A percentile compares a stretch with the other conserved stretches of the same genome.
Evolutionary conservation across 2,113 vertebrate species (phyloP).

Genomic region (Prietella phreatophila): DNA sequence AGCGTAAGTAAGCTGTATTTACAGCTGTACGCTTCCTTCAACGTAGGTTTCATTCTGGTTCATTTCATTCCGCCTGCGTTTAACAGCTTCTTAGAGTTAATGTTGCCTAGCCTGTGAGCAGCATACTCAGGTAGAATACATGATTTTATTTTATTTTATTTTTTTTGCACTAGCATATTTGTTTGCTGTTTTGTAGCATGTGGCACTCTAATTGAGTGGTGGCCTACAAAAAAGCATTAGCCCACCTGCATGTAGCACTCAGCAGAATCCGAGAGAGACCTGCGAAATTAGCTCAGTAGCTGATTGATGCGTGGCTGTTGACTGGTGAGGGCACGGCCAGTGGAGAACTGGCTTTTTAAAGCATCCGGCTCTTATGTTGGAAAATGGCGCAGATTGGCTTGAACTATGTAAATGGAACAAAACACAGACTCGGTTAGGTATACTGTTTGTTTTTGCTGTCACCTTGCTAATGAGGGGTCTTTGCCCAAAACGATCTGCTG

Average conservation of each 20-base stretch:
- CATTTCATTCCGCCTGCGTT: constrained; percentile 9
- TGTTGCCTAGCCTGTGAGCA: constrained; percentile 8
- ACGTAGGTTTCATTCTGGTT: constrained; percentile 5
- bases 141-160: neutral
- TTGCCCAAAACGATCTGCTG: constrained; percentile 49
- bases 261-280: constrained; percentile 54
- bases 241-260: constrained; percentile 54
- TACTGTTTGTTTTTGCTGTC: constrained; percentile 58
- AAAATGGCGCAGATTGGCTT: constrained; percentile 55
- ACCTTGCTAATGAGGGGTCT: constrained; percentile 58
- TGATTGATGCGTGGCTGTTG: constrained; percentile 59
- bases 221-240: constrained; percentile 53
- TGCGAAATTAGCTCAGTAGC: constrained; percentile 58
- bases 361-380: constrained; percentile 55
- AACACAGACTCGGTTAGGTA: constrained; percentile 51
- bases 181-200: constrained; percentile 47
- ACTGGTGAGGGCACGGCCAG: constrained; percentile 56
- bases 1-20: constrained; percentile 18
- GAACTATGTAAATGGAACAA: constrained; percentile 56
- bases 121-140: constrained; percentile 18
- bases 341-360: constrained; percentile 62
- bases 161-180: constrained; percentile 30
- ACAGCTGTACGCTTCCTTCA: neutral
- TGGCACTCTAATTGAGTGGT: constrained; percentile 54
- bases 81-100: constrained; percentile 30